Conservation (phyloP, 2,797 vertebrate species). For the Sparus aurata region DNA sequence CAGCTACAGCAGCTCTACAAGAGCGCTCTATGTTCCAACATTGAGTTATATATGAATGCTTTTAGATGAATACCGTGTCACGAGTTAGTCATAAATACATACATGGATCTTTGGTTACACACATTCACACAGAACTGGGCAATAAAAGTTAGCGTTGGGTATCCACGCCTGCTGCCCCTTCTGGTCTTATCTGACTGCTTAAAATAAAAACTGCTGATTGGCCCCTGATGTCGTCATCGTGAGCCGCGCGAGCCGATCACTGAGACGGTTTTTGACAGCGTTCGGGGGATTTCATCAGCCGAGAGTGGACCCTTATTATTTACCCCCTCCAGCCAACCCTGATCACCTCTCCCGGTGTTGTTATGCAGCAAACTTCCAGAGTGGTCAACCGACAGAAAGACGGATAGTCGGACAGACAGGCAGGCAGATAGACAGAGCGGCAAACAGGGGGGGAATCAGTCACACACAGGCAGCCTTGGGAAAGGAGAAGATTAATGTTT, state of each 20-base stretch:
- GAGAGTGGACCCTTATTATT: slow-evolving; percentile 59
- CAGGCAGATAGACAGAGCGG: slow-evolving; percentile 25
- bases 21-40: no score
- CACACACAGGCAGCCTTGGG: slow-evolving; percentile 51
- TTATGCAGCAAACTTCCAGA: slow-evolving; percentile 46
- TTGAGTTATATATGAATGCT: no score
- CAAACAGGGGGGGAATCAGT: slow-evolving; percentile 59
- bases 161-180: not conserved
- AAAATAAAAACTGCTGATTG: slow-evolving; percentile 38
- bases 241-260: slow-evolving; percentile 46
- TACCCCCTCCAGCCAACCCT: slow-evolving; percentile 46
- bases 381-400: slow-evolving; percentile 39
- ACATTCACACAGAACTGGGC: no score
- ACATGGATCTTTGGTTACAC: no score
- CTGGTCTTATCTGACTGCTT: not conserved
- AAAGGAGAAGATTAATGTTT: slow-evolving; percentile 77
- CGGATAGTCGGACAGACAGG: slow-evolving; percentile 39
- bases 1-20: no score
- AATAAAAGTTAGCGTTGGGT: no score
- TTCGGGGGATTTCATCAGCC: slow-evolving; percentile 58
- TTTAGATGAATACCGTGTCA: no score
- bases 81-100: no score
- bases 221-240: slow-evolving; percentile 41
- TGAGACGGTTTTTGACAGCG: slow-evolving; percentile 36
- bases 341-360: slow-evolving; percentile 36